A percentile compares a stretch with the other conserved stretches of the same genome.
Evolutionary conservation across 2,113 vertebrate genomes (phyloP).

Genomic region (Phylloscopus trochilus): DNA sequence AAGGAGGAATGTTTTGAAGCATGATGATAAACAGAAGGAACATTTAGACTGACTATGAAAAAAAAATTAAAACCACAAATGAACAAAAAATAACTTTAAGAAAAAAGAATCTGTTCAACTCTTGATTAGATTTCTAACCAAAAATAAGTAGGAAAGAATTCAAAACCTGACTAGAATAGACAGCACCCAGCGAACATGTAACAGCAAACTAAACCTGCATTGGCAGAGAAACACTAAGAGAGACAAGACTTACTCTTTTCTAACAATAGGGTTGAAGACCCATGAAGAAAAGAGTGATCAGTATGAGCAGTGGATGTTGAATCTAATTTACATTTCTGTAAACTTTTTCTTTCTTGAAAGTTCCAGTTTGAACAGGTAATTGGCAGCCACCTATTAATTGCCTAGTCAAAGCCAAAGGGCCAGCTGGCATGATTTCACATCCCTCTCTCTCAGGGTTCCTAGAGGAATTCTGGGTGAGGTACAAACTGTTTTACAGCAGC

Average conservation of each 20-base stretch:
- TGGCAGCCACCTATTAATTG: slow-evolving; percentile 40
- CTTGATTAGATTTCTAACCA: neutral
- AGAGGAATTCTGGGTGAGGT: slow-evolving; percentile 21
- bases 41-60: neutral
- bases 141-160: neutral
- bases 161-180: neutral
- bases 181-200: neutral
- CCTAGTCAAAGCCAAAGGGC: slow-evolving; percentile 23
- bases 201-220: neutral
- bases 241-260: neutral
- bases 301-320: neutral
- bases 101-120: neutral
- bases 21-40: neutral
- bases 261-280: neutral
- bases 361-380: slow-evolving; percentile 14
- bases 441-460: neutral
- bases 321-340: neutral
- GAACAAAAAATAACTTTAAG: neutral
- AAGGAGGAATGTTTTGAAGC: neutral
- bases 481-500: slow-evolving; percentile 27
- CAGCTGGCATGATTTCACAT: slow-evolving; percentile 7
- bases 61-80: fast-evolving
- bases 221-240: neutral
- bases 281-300: neutral
- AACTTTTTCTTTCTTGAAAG: neutral